Evolutionary conservation across 2,888 invertebrate genomes (phyloP).

Genomic region (Eristalinus sepulchralis): DNA sequence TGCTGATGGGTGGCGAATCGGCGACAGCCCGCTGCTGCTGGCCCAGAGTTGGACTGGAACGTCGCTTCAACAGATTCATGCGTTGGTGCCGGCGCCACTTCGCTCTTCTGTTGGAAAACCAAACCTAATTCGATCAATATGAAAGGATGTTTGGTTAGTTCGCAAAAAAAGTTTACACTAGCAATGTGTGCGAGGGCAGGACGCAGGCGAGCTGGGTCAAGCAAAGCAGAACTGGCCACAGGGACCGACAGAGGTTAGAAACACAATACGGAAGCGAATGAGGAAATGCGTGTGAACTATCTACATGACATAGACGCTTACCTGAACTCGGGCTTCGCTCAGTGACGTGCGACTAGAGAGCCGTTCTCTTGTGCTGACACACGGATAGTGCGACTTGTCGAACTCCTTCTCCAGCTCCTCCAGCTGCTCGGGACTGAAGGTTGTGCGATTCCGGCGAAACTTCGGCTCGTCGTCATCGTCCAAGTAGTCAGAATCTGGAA

Average conservation of each 20-base stretch:
- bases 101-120: conserved; percentile 99
- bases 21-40: conserved; percentile 76
- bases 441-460: conserved; percentile 95
- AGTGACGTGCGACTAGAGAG: conserved; percentile 95
- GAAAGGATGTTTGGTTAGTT: conserved; percentile 80
- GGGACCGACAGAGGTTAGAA: conserved; percentile 45
- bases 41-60: conserved; percentile 78
- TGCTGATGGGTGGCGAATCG: conserved; percentile 80
- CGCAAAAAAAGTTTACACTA: conserved; percentile 73
- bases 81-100: conserved; percentile 98
- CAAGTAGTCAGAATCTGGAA: conserved; percentile 89
- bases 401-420: conserved; percentile 97
- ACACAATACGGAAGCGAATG: conserved; percentile 42
- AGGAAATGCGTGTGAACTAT: conserved; percentile 40
- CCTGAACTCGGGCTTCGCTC: conserved; percentile 97
- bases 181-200: conserved; percentile 51
- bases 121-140: conserved; percentile 90
- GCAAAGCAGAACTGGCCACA: conserved; percentile 26
- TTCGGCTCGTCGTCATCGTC: conserved; percentile 93
- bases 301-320: conserved; percentile 80
- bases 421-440: conserved; percentile 95
- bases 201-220: conserved; percentile 17
- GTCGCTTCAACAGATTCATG: conserved; percentile 95
- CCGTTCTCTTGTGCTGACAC: conserved; percentile 94
- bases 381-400: conserved; percentile 97